These are phyloP conservation scores for Thecocarcelia acutangulata DNA, from an alignment of 2,888 invertebrate species.

Conservation along the genomic window DNA sequence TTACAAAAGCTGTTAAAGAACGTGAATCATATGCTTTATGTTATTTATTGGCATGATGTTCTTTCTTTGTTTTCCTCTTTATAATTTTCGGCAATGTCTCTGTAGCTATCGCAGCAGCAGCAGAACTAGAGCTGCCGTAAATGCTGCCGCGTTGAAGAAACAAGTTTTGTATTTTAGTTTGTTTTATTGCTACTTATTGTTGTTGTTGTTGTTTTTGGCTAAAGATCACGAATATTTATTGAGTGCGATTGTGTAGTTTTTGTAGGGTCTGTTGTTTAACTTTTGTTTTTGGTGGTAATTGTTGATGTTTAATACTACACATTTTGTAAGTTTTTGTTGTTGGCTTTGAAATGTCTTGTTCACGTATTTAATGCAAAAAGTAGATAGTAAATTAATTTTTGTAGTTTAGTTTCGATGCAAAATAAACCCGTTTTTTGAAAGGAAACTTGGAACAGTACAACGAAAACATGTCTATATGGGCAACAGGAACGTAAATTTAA, in stretches of 20 bases:
- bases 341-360: neutral
- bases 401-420: slow-evolving; percentile 22
- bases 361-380: slow-evolving; percentile 11
- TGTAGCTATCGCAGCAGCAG: slow-evolving; percentile 13
- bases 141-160: slow-evolving; percentile 37
- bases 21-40: slow-evolving; percentile 54
- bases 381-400: slow-evolving; percentile 6
- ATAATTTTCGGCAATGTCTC: slow-evolving; percentile 24
- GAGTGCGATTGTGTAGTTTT: slow-evolving; percentile 9
- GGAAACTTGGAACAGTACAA: neutral
- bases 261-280: slow-evolving; percentile 39
- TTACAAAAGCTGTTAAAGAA: neutral
- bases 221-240: slow-evolving; percentile 62
- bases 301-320: slow-evolving; percentile 34
- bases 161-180: slow-evolving; percentile 49
- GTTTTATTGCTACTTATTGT: neutral
- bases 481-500: neutral
- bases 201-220: slow-evolving; percentile 33
- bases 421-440: slow-evolving; percentile 48
- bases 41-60: slow-evolving; percentile 24
- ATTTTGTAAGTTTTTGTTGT: slow-evolving; percentile 4
- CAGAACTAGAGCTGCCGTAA: neutral
- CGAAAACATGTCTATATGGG: neutral
- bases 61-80: slow-evolving; percentile 13
- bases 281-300: slow-evolving; percentile 58